Base-by-base conservation (phyloP, 2,797 vertebrate genomes). In the Argya squamiceps region DNA sequence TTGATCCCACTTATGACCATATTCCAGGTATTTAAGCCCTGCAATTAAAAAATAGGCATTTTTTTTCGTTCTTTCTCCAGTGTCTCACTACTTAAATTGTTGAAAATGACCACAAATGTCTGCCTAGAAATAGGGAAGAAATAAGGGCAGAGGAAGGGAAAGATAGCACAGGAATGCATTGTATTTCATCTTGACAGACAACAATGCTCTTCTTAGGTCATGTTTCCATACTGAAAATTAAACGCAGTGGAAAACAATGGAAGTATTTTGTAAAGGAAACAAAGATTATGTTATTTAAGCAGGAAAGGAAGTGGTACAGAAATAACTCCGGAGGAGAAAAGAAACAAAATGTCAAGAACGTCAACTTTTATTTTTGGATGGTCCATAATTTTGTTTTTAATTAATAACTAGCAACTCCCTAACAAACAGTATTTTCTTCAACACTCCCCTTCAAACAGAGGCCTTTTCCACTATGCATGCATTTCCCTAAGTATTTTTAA, bases 131-230 rank as follows among this genome's bases (percentile, higher is more conserved):
- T 53, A 73, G 73, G 49, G 89, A 68, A 89, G 85, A 95, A 97
- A 88, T 29, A 70, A 64, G 32, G 84, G 49, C 83, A 94, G 63
- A 96, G 95, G 76, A 92, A 95, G 95, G 80, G 90, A 97, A 94
- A 71, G 92, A 97, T 63, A 97, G 74, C 69, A 93, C 30, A 95
- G 84, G 76, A 92, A 94, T 94, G 78, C 85, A 95, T 94, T 97
- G 91, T 96, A 79, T 87, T 96, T 96, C 93, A 96, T 97, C 97
- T 95, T 91, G 92, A 97, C 97, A 97, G 91, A 96, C 85, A 97
- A 97, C 91, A 98, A 92, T 96, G 94, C 21, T 85, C 80, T 62
- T 64, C 65, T 96, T 96, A 85, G 94, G 96, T 97, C 97, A 96
- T 95, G 90, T 93, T 97, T 97, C 93, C 89, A 94, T 96, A 95